Base-by-base conservation (phyloP, 2,888 invertebrate genomes). In the Protophormia terraenovae region DNA sequence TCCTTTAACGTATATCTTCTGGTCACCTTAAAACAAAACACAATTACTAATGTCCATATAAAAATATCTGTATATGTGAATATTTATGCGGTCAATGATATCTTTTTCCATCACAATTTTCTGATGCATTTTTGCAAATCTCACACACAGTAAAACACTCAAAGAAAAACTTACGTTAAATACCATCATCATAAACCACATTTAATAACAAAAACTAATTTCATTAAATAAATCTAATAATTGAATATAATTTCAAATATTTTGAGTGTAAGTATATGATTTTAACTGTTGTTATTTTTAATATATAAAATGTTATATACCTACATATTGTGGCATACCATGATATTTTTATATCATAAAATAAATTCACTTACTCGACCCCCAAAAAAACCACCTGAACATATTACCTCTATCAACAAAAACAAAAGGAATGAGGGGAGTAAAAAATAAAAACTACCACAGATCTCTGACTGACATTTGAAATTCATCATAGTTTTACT, bases 401-500 rank as follows among this genome's bases (percentile, higher is more conserved):
- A 4, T 24, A 14, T 0, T 4, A 10, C 3, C 14, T 24, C 3
- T 24, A 7, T 2, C 6, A 7, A 19, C 47, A 47, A 6, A 12
- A 2, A n/a, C n/a, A 41, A 8, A 41, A 41, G 8, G 6, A 8
- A 8, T 32, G 32, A 2, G 7, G 19, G 8, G 16, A 14, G 19
- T 1, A 24, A 32, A 67, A 55, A 38, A 12, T 19, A 60, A 60
- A n/a, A n/a, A n/a, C n/a, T n/a, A n/a, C n/a, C 19, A 6, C 29
- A 64, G 69, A 62, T 76, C 58, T 69, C 62, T 69, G 64, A 55
- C 62, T 64, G 69, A 76, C 76, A 76, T 82, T 76, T 71, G 62
- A 64, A 82, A 82, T 76, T 55, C 76, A 76, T 81, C 75, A 81
- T 60, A 69, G 69, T 69, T 81, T 81, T 69, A 81, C 69, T 62